phyloP scores from a whole-genome alignment of 1,140 invertebrate genomes.

The Vanessa atalanta region DNA sequence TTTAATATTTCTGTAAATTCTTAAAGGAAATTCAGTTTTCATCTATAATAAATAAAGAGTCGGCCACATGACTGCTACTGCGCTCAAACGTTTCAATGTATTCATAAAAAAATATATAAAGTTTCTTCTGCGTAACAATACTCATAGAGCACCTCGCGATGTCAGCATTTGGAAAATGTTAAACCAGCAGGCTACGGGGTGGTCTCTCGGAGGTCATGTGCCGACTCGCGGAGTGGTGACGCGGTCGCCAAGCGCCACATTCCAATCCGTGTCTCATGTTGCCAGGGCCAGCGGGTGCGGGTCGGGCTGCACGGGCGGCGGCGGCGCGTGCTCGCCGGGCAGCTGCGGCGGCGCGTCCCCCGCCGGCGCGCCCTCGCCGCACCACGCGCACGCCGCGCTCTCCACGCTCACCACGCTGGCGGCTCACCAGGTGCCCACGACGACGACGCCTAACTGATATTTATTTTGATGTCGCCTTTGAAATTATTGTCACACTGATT shows the following conservation, averaged over 20 bases:
- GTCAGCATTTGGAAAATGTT: no score
- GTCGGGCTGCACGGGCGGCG: conserved; percentile 44
- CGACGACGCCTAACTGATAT: neutral
- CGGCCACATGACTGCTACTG: neutral
- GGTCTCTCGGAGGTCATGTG: no score
- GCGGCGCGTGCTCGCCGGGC: conserved; percentile 68
- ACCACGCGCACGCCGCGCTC: conserved; percentile 70
- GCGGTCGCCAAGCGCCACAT: neutral
- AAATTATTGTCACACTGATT: neutral
- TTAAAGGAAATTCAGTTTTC: neutral
- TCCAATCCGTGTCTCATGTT: neutral
- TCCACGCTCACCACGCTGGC: conserved; percentile 66
- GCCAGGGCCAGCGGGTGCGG: conserved; percentile 39
- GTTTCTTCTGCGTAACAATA: no score
- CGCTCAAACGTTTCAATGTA: no score
- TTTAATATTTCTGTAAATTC: neutral
- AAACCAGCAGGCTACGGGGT: no score
- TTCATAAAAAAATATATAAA: no score
- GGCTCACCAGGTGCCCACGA: conserved; percentile 52
- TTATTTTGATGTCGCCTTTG: neutral
- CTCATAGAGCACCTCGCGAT: no score
- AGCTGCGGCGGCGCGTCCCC: conserved; percentile 71
- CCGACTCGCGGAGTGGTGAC: neutral
- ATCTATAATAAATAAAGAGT: neutral
- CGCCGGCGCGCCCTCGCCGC: conserved; percentile 81